Base-by-base conservation (phyloP, 2,888 invertebrate genomes). In the Luperina testacea region DNA sequence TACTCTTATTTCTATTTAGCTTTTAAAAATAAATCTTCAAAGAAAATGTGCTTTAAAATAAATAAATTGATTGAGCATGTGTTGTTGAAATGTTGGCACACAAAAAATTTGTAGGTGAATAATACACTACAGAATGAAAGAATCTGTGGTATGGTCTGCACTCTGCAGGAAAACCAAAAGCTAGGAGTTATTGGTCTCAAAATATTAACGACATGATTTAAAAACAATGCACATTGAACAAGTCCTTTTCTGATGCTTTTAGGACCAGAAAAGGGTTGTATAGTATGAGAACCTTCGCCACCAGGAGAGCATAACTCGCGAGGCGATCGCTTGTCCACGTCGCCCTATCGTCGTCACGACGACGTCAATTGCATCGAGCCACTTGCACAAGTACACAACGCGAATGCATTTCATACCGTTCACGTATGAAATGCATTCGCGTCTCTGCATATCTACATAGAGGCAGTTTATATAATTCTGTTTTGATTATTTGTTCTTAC, bases 221-320 rank as follows among this genome's bases (percentile, higher is more conserved):
- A 90, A 92, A 92, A 92, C 91, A 93, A 93, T 90, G 87, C 86
- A 72, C 27, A 61, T 42, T 15, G 51, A 88, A 88, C 82, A 85
- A 89, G 91, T 93, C 92, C 93, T 92, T 94, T 92, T 92, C 89
- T 91, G 90, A 84, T 87, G 85, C 85, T 91, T 93, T 93, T 94
- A 95, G 95, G 93, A 94, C 94, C 92, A 93, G 93, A 92, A 94
- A 96, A 96, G 96, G 96, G 96, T 95, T 96, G 94, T 93, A 90
- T 92, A 90, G 91, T 91, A 90, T 92, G 88, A 92, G 93, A 95
- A 96, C 95, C 95, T 96, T 96, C 90, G 87, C 73, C 90, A 96
- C 95, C 91, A 96, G 95, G 95, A 91, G 88, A 88, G 85, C 93
- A 96, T 92, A 93, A 87, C 77, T 63, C 75, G 84, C 83, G 85